These are phyloP conservation scores for Drosophila neotestacea DNA, from an alignment of 2,888 invertebrate genomes.

Conservation along the genomic window DNA sequence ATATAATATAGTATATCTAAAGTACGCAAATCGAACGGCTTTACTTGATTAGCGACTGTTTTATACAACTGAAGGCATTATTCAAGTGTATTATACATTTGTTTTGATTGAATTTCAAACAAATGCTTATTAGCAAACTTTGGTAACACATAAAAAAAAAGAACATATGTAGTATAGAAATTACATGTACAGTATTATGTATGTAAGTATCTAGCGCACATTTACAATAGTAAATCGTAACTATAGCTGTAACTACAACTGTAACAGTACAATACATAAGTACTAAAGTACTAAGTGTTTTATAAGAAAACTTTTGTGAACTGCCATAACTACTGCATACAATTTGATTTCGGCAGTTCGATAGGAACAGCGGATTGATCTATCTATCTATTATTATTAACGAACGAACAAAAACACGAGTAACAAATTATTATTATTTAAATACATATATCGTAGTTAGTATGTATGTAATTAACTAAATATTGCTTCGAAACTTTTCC, in stretches of 20 bases:
- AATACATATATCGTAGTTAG: background rate
- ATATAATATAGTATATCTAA: background rate
- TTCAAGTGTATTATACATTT: slow-evolving; percentile 52
- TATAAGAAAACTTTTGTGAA: slow-evolving; percentile 21
- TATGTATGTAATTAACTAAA: slow-evolving; percentile 15
- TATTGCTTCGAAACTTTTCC: slow-evolving; percentile 24
- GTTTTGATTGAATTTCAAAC: slow-evolving; percentile 27
- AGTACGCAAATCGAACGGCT: slow-evolving; percentile 18
- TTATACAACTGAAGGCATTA: slow-evolving; percentile 23
- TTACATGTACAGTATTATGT: slow-evolving; percentile 12
- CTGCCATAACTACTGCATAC: slow-evolving; percentile 43
- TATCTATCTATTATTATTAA: slow-evolving; percentile 9
- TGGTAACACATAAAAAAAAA: slow-evolving; percentile 12
- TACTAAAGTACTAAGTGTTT: slow-evolving; percentile 26
- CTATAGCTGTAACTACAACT: slow-evolving; percentile 31
- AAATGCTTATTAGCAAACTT: slow-evolving; percentile 34
- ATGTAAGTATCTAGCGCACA: slow-evolving; percentile 28
- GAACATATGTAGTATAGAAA: slow-evolving; percentile 3
- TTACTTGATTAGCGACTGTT: slow-evolving; percentile 15
- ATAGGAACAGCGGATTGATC: slow-evolving; percentile 25
- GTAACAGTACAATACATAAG: slow-evolving; percentile 30
- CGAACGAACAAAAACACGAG: slow-evolving; percentile 13
- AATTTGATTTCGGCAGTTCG: slow-evolving; percentile 23
- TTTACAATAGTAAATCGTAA: slow-evolving; percentile 34
- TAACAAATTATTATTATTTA: slow-evolving; percentile 25